These are phyloP conservation scores for Heliconius sara DNA, from an alignment of 2,888 invertebrate species.

Conservation along the genomic window DNA sequence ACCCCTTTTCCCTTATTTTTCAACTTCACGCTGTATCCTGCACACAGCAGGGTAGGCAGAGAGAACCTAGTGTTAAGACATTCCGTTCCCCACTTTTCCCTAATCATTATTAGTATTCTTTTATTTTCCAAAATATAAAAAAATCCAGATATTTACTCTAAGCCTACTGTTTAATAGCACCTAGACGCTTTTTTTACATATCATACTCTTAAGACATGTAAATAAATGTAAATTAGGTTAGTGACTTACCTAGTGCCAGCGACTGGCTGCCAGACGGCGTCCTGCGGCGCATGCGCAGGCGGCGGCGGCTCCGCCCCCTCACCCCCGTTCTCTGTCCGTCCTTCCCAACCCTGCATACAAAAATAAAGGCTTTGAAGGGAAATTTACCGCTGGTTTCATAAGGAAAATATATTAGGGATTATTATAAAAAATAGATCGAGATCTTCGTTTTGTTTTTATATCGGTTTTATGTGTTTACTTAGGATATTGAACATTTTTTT, in stretches of 20 bases:
- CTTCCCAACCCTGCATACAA: constrained; percentile 68
- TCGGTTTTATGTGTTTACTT: neutral
- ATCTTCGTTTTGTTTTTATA: neutral
- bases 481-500: too few species aligned
- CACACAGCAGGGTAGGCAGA: too few species aligned
- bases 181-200: too few species aligned
- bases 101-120: too few species aligned
- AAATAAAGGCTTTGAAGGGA: constrained; percentile 37
- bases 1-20: too few species aligned
- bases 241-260: constrained; percentile 86
- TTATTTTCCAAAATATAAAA: too few species aligned
- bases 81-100: too few species aligned
- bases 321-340: constrained; percentile 66
- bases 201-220: constrained; percentile 19
- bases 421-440: constrained; percentile 10
- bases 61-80: too few species aligned
- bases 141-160: too few species aligned
- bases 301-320: constrained; percentile 79
- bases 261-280: constrained; percentile 92
- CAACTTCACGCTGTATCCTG: too few species aligned
- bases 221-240: constrained; percentile 31
- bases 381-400: neutral
- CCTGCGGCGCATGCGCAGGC: constrained; percentile 86
- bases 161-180: too few species aligned
- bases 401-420: constrained; percentile 1